Conservation (phyloP, 2,113 vertebrate species). For the Seriola quinqueradiata region DNA sequence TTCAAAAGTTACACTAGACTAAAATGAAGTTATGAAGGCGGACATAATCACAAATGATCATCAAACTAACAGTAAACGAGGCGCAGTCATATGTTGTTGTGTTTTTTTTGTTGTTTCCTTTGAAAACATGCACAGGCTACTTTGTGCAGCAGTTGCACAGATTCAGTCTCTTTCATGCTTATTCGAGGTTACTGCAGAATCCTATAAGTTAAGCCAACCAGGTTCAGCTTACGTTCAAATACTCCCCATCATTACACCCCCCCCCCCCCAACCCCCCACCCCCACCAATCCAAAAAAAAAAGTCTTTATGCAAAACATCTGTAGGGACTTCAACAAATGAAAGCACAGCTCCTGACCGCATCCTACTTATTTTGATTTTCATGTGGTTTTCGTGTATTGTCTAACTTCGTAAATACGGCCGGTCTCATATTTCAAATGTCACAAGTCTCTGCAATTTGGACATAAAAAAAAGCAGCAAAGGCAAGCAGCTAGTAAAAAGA, state of each 20-base stretch:
- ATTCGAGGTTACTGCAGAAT: slow-evolving; percentile 53
- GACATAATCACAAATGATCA: slow-evolving; percentile 38
- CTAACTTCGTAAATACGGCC: slow-evolving; percentile 81
- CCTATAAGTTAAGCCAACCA: slow-evolving; percentile 63
- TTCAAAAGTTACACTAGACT: neutral
- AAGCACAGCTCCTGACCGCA: slow-evolving; percentile 84
- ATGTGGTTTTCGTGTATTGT: slow-evolving; percentile 88
- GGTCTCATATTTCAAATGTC: slow-evolving; percentile 79
- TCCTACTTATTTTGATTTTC: slow-evolving; percentile 86
- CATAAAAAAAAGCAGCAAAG: slow-evolving; percentile 66
- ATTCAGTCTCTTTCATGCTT: slow-evolving; percentile 36
- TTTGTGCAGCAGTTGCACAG: slow-evolving; percentile 36
- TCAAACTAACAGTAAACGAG: slow-evolving; percentile 31
- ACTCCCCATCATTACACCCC: slow-evolving; percentile 74
- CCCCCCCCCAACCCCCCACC: neutral
- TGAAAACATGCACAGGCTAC: neutral
- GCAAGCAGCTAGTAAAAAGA: slow-evolving; percentile 56
- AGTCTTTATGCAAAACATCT: slow-evolving; percentile 89
- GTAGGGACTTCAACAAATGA: slow-evolving; percentile 86
- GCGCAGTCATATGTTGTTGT: neutral
- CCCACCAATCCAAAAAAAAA: slow-evolving; percentile 39
- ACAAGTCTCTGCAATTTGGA: slow-evolving; percentile 74
- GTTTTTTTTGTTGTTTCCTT: neutral
- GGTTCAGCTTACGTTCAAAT: slow-evolving; percentile 82
- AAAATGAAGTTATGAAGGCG: slow-evolving; percentile 35